A percentile compares a stretch with the other conserved stretches of the same genome.
These are phyloP conservation scores for Pangasius djambal DNA, from an alignment of 2,797 vertebrate species.

Conservation along the genomic window DNA sequence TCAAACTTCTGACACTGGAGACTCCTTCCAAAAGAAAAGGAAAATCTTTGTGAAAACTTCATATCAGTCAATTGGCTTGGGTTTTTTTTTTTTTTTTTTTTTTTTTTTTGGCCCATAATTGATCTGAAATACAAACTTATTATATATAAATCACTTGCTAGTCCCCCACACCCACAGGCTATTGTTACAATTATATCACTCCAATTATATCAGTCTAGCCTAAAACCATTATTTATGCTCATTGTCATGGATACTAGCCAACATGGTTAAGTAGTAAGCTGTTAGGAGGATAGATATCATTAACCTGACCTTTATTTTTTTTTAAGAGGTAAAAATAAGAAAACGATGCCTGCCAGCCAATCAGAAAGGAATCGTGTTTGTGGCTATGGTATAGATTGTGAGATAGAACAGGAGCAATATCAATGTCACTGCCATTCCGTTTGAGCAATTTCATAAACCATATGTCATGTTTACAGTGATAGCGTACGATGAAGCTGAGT, in stretches of 20 bases:
- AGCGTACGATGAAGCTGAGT: neutral
- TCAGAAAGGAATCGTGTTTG: neutral
- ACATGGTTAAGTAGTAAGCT: neutral
- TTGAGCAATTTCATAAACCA: neutral
- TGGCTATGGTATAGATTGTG: neutral
- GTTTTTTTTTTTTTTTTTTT: no score
- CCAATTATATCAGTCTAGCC: neutral
- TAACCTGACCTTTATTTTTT: neutral
- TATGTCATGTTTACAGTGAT: neutral
- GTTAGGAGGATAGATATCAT: neutral
- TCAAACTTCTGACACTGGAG: neutral
- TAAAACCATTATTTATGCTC: neutral
- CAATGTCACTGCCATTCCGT: neutral
- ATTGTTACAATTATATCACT: neutral
- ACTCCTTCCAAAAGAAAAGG: neutral
- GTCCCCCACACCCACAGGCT: neutral
- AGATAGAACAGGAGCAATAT: neutral
- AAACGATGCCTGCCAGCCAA: neutral
- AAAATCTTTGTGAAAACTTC: no score
- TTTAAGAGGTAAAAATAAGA: neutral
- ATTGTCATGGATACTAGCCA: slow-evolving; percentile 1
- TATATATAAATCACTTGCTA: neutral
- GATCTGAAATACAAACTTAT: neutral
- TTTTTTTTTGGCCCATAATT: neutral
- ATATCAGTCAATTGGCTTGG: no score